Base-by-base conservation (phyloP, 2,888 invertebrate species). In the Sinodicranocentrus sp. region DNA sequence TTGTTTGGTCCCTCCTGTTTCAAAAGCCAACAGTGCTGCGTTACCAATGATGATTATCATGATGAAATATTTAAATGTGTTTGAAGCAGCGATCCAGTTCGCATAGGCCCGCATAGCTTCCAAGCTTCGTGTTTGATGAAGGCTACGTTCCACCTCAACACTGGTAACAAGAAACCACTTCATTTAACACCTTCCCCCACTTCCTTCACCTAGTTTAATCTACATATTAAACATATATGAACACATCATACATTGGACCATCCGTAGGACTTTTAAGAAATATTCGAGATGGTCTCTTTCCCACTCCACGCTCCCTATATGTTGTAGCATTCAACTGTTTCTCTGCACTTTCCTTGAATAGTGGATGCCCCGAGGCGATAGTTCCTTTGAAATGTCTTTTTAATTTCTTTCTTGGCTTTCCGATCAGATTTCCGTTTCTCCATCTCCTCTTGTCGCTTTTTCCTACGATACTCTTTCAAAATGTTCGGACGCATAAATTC, bases 31-130 rank as follows among this genome's bases (percentile, higher is more conserved):
- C 8, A 88, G 48, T 3, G 86, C 33, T 0, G 88, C 88, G 70
- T 88, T 88, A 8, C 84, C 33, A 1, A 86, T 5, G 19, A 88
- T 88, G 15, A 88, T 77, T 10, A 82, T 26, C 84, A 88, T 86
- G 28, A 88, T 88, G n/a, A 86, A 73, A 13, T 61, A 72, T 26
- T 85, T 84, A 33, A 88, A 88, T 3, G 67, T 39, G 13, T 63
- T 28, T 10, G 84, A 82, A 6, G 78, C 68, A 15, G 79, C 86
- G 1, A 88, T 72, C 19, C 76, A 82, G n/a, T 86, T 85, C 5
- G 84, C 82, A 44, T 82, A 88, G 2, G 82, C 71, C 54, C 87
- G 84, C 71, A 87, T 54, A 0, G 83, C 72, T 48, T 85, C 86
- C 43, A 76, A 13, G 5, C 26, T 54, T 2, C 85, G 59, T 1